Evolutionary conservation across 2,113 vertebrate species (phyloP).

Genomic region (Recurvirostra avosetta): DNA sequence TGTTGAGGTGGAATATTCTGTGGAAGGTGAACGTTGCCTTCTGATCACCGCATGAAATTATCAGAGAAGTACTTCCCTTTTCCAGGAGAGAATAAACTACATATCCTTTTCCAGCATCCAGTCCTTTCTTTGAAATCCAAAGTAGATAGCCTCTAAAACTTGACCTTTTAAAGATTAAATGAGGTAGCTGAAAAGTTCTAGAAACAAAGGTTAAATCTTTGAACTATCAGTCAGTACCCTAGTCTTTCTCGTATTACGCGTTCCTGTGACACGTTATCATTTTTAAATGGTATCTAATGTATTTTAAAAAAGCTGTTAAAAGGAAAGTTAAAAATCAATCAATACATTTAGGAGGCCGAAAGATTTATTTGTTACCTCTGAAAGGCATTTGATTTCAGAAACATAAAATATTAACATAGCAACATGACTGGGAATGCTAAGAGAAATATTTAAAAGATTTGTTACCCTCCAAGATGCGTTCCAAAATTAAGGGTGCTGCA

Average conservation of each 20-base stretch:
- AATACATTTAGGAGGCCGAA: not conserved
- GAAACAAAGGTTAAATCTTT: not conserved
- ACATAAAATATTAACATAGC: not conserved
- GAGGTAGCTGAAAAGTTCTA: not conserved
- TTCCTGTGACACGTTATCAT: not conserved
- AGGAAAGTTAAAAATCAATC: not conserved
- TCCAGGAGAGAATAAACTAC: not conserved
- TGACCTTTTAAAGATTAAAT: not conserved
- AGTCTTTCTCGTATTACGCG: not conserved
- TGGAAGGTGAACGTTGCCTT: not conserved
- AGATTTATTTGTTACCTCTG: not conserved
- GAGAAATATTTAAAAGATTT: not conserved
- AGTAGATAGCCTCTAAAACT: not conserved
- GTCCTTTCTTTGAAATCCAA: not conserved
- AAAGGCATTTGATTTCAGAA: slow-evolving; percentile 11
- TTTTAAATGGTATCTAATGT: not conserved
- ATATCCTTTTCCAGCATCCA: not conserved
- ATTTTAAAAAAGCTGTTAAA: not conserved
- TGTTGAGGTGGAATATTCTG: not conserved
- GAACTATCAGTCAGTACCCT: not conserved
- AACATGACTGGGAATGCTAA: not conserved
- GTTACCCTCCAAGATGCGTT: not conserved
- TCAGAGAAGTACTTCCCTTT: not conserved
- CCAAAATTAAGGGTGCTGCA: not conserved
- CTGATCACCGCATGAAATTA: not conserved